phyloP scores from a whole-genome alignment of 2,113 vertebrate species.

The Eretmodus cyanostictus region DNA sequence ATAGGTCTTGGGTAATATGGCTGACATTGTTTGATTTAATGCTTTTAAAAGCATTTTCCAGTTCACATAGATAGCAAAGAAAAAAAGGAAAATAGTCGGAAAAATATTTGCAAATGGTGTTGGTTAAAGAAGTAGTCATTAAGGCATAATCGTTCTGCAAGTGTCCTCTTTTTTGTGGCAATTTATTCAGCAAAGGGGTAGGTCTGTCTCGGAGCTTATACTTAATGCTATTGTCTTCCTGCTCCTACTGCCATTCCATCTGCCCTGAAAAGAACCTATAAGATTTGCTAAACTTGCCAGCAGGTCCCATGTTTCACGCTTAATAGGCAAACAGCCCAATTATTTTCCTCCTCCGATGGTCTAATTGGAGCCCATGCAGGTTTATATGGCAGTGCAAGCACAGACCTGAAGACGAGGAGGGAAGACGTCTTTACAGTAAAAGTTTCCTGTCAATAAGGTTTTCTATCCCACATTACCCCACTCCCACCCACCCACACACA shows the following conservation, averaged over 20 bases:
- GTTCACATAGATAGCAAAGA: background rate
- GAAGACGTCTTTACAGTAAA: conserved; percentile 55
- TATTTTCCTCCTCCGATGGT: conserved; percentile 65
- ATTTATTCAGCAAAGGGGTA: conserved; percentile 60
- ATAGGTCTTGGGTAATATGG: conserved; percentile 12
- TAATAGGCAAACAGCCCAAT: conserved; percentile 72
- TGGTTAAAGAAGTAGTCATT: conserved; percentile 80
- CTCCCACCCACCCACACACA: background rate
- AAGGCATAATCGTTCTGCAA: conserved; percentile 83
- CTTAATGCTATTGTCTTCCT: conserved; percentile 62
- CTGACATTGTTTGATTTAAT: conserved; percentile 74
- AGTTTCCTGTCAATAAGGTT: conserved; percentile 70
- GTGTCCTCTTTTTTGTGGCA: conserved; percentile 69
- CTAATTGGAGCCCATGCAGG: conserved; percentile 63
- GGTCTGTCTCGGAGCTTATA: conserved; percentile 26
- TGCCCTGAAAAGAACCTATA: conserved; percentile 31
- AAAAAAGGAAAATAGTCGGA: background rate
- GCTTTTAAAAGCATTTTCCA: conserved; percentile 65
- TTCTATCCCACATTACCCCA: background rate
- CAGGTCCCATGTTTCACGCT: conserved; percentile 63
- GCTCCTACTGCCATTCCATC: conserved; percentile 9
- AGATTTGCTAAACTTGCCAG: conserved; percentile 45
- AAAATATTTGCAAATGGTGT: conserved; percentile 2
- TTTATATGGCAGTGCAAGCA: conserved; percentile 17
- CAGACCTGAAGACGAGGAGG: background rate